Evolutionary conservation across 2,113 vertebrate genomes (phyloP), one percentile per base, ranked within the genome.

Genomic region (Prunella fulvescens): DNA sequence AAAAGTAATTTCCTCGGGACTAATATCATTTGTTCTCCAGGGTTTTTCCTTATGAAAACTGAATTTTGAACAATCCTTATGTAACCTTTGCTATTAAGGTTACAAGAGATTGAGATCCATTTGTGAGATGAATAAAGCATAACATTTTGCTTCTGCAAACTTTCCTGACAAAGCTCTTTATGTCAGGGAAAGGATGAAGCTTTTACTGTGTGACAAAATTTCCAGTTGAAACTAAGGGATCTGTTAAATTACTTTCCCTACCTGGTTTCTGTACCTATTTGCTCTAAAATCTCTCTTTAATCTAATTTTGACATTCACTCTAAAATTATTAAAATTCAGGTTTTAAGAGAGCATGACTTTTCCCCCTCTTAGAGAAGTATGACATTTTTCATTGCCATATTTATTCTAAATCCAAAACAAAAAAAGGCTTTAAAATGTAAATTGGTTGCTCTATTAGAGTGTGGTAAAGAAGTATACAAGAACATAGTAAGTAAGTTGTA

Each of bases 1-100:
- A 95, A 92, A 96, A 95, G 80, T 94, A 90, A 97, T 97, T 96
- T 96, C 90, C 94, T 94, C 6, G 50, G 94, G 95, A 94, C 88
- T 94, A 90, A 94, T 95, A 84, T 88, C 44, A 72, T 90, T 94
- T 96, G 86, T 93, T 96, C 92, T 95, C 95, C 40, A 19, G 90
- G 80, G 90, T 37, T 94, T 95, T 94, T 93, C 70, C 83, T 93
- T 96, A 95, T 88, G 93, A 93, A 96, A 94, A 95, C 82, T 86
- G 86, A 88, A 95, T 94, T 97, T 95, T 93, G 80, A 96, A 72
- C 86, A 96, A 86, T 93, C 88, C 80, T 94, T 90, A 81, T 61
- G 61, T 94, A 96, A 96, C 93, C 88, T 96, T 88, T 93, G 53
- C 86, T 96, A 76, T 95, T 94, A 93, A 88, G 80, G 90, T 92